Conservation (phyloP, 2,888 invertebrate species). For the Tetrapedia diversipes region DNA sequence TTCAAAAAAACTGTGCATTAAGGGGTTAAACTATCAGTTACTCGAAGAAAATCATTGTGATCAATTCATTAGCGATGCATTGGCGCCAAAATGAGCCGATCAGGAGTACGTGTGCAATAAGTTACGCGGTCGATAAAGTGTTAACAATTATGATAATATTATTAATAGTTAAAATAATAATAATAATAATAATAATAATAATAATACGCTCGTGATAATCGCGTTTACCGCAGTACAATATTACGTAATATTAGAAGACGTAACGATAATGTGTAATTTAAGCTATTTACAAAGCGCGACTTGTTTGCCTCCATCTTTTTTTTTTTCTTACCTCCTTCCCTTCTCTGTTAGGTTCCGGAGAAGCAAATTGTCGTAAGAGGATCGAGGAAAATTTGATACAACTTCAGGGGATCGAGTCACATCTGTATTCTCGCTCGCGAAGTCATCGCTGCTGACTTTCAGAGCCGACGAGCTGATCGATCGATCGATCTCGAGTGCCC, state of each 20-base stretch:
- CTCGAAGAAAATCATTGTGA: too few relatives aligned
- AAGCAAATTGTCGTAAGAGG: slow-evolving; percentile 21
- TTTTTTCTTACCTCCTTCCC: not conserved
- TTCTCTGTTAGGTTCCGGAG: slow-evolving; percentile 2
- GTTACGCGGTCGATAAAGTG: too few relatives aligned
- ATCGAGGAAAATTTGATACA: not conserved
- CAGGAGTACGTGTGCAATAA: too few relatives aligned
- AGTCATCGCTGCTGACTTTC: slow-evolving; percentile 32
- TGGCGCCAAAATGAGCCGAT: too few relatives aligned
- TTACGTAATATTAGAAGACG: slow-evolving; percentile 62
- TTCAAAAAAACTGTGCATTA: too few relatives aligned
- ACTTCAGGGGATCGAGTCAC: not conserved
- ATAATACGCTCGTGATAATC: slow-evolving; percentile 68
- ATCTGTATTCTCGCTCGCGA: not conserved
- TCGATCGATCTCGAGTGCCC: slow-evolving; percentile 37
- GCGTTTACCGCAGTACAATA: slow-evolving; percentile 51
- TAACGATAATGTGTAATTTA: slow-evolving; percentile 63
- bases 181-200: slow-evolving; percentile 78
- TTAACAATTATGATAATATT: slow-evolving; percentile 71
- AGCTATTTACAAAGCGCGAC: slow-evolving; percentile 82
- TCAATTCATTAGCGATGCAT: too few relatives aligned
- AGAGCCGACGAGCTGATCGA: slow-evolving; percentile 19
- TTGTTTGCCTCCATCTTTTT: slow-evolving; percentile 29
- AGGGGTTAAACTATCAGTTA: too few relatives aligned
- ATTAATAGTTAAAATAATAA: slow-evolving; percentile 73